Base-by-base conservation (phyloP, 2,888 invertebrate species). In the Calephelis perditalis region DNA sequence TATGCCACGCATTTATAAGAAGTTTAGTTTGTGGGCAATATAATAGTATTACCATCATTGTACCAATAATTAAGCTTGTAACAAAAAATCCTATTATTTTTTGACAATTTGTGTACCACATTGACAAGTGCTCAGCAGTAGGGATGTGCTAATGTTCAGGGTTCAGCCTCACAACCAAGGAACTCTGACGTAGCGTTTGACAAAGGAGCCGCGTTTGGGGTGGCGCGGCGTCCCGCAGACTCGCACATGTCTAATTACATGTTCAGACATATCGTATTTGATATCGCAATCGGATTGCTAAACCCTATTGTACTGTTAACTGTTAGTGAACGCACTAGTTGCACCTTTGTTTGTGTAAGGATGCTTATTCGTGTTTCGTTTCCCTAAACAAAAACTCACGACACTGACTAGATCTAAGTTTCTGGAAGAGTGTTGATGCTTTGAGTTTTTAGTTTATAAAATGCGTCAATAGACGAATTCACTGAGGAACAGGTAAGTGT, bases 261-360 rank as follows among this genome's bases (percentile, higher is more conserved):
- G 62, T 52, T 52, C 52, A 52, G 52, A 11, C 35, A 10, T 35
- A 54, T 36, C 52, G 52, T 11, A 54, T 54, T 65, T 65, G 68
- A 70, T 72, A 71, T 69, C 70, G 67, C 71, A 71, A 74, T 7
- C 40, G 40, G 40, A 40, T 40, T 8, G 40, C 40, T 40, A 40
- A 40, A 40, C 40, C 40, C 40, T 40, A 40, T 40, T 40, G 40
- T 56, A 43, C 61, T 46, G 40, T n/a, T 26, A 58, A 40, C 40
- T 8, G 40, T 40, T 40, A 40, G 40, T 40, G 8, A 7, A 40
- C 26, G 37, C 45, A 46, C 43, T 11, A 54, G 44, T 26, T 45
- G 44, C 63, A 45, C 49, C 6, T 40, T 40, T 6, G 8, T 8
- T 40, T 40, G 40, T 7, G 8, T 40, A 40, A 6, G 40, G 40